Base-by-base conservation (phyloP, 2,888 invertebrate species). In the Drosophila barbarae region DNA sequence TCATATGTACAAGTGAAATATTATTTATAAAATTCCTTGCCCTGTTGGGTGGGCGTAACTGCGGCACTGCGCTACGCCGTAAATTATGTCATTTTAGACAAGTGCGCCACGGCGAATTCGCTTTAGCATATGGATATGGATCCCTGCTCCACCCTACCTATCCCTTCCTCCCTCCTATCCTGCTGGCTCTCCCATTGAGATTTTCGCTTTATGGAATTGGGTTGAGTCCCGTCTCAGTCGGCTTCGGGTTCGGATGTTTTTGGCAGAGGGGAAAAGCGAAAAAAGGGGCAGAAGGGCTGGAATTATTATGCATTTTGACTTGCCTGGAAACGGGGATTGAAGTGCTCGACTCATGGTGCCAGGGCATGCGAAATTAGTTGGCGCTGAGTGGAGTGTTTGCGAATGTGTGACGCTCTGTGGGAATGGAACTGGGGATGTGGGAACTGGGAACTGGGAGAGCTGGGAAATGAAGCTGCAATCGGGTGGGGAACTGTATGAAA, bases 1-100 rank as follows among this genome's bases (percentile, higher is more conserved):
- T 79, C 67, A 81, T 77, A 60, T 60, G 59, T 60, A 85, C 85
- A 85, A 84, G 85, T 80, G 79, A 85, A 79, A 80, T 80, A 80
- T 85, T 85, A 85, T 85, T 80, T 80, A 85, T 80, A 80, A 63
- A 63, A 80, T 80, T 80, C 85, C 71, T 79, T 74, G 79, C 81
- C 72, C 82, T 79, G 84, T 84, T 81, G 79, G 85, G 85, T 80
- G 79, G 79, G 85, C 85, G 79, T 83, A 69, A 73, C 84, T 67
- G 68, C 81, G 79, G 77, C 78, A 77, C 85, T 85, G 81, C 79
- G 75, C 84, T 80, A 80, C 72, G 78, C 85, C 84, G 79, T 80
- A 80, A 80, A 80, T 80, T 80, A 80, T 80, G 79, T 80, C 79
- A 80, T 80, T 80, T 80, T 80, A 85, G 79, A 80, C 79, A 80